Evolutionary conservation across 35 echinoderm and acorn worm species (phyloP), one percentile per base, ranked within the genome.

Genomic region (Heliocidaris erythrogramma): DNA sequence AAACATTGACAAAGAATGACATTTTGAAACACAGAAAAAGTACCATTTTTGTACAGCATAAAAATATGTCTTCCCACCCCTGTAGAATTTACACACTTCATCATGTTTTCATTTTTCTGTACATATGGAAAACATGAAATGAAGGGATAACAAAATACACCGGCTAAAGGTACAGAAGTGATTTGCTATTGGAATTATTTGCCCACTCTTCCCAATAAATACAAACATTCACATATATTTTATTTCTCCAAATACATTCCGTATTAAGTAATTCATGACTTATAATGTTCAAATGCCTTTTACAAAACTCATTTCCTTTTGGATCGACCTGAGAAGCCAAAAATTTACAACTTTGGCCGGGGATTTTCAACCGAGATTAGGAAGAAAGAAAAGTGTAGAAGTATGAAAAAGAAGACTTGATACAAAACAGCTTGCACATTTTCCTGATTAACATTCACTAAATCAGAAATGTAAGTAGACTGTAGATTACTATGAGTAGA

Each of bases 11-110:
- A 78, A 78, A 78, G 65, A 78, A 78, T n/a, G 18, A 78, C 65
- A 27, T 78, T 78, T 78, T 27, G 65, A 78, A n/a, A 78, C 18
- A 78, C 65, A 78, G 21, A 78, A 78, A 78, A 18, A 78, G 65
- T 78, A 78, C 65, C 65, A 78, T n/a, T 78, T 78, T 78, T 78
- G 65, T 78, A 78, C 65, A 78, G 65, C 65, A 78, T 78, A 78
- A 78, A 78, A 78, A 78, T 78, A 78, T 21, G 65, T 78, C 65
- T 78, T n/a, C 65, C 65, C 65, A n/a, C 27, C 65, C 65, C 65
- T n/a, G n/a, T 78, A 78, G 21, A 78, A 78, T 78, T 21, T 78
- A 78, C 65, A 78, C 17, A 21, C 65, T 78, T 78, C 65, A 21
- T 78, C 65, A 21, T 7, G 65, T 78, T 78, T 78, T 78, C 7